Conservation (phyloP, 2,888 invertebrate species). For the Acronicta leporina region DNA sequence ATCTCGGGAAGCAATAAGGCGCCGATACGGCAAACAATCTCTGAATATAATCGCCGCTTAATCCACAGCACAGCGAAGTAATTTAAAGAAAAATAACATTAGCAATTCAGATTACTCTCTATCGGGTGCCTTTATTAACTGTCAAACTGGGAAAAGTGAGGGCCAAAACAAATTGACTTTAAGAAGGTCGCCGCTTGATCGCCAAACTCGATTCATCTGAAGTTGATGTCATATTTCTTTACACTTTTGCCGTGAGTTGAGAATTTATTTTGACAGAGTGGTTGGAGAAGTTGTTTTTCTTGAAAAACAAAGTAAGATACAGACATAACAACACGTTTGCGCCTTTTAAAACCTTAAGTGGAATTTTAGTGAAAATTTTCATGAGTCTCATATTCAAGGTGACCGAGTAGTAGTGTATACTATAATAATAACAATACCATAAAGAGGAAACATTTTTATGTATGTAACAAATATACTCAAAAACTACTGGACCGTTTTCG, state of each 20-base stretch:
- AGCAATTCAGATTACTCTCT: slow-evolving; percentile 85
- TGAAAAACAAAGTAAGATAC: neutral
- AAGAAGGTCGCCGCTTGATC: slow-evolving; percentile 66
- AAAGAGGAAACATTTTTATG: too few species aligned
- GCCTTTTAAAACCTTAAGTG: too few species aligned
- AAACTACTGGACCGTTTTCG: too few species aligned
- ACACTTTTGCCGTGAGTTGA: slow-evolving; percentile 14
- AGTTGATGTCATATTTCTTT: slow-evolving; percentile 65
- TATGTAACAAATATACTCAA: too few species aligned
- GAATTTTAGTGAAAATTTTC: too few species aligned
- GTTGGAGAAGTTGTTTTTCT: neutral
- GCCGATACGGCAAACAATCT: slow-evolving; percentile 78
- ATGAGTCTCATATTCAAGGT: too few species aligned
- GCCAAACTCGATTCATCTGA: slow-evolving; percentile 72
- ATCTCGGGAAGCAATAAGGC: slow-evolving; percentile 64
- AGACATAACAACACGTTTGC: too few species aligned
- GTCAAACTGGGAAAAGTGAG: slow-evolving; percentile 80
- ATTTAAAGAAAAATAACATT: slow-evolving; percentile 89
- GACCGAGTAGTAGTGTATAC: too few species aligned
- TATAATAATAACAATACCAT: too few species aligned
- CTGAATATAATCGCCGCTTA: slow-evolving; percentile 82
- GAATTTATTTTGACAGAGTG: neutral
- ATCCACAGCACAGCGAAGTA: slow-evolving; percentile 79
- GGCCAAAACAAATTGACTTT: slow-evolving; percentile 78
- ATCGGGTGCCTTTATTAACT: slow-evolving; percentile 83